Percentiles rank a stretch among this genome's conserved stretches.
phyloP scores from a whole-genome alignment of 2,113 vertebrate genomes.

The Melanerpes aurifrons region DNA sequence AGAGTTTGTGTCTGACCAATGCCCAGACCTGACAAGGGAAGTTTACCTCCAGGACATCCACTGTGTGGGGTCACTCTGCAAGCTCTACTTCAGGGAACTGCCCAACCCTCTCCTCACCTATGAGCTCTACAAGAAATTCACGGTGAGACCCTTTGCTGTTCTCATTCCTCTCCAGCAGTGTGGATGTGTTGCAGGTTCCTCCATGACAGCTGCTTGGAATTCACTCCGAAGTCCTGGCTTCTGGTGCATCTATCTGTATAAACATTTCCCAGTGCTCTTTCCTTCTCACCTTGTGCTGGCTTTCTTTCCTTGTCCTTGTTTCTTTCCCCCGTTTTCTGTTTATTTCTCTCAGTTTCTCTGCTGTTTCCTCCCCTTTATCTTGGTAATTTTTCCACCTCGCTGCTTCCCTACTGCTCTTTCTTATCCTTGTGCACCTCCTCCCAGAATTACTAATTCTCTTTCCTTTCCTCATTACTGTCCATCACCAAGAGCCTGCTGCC shows the following conservation, averaged over 20 bases:
- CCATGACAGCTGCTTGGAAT: not conserved
- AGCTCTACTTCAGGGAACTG: constrained; percentile 97
- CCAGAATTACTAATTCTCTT: not conserved
- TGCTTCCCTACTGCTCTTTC: not conserved
- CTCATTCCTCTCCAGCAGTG: not conserved
- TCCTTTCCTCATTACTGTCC: constrained; percentile 28
- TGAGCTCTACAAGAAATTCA: constrained; percentile 97
- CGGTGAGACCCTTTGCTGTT: constrained; percentile 80
- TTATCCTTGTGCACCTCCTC: not conserved
- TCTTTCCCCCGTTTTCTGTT: not conserved
- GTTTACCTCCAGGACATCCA: constrained; percentile 99
- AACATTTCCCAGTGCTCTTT: constrained; percentile 13
- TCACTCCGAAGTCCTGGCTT: not conserved
- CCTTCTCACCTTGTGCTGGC: not conserved
- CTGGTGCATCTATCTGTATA: not conserved
- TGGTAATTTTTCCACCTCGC: not conserved
- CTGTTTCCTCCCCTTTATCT: not conserved
- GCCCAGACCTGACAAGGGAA: constrained; percentile 95
- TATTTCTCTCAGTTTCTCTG: constrained; percentile 25
- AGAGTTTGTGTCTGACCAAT: constrained; percentile 94
- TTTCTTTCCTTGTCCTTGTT: not conserved
- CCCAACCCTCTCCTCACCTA: constrained; percentile 98
- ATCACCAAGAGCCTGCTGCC: not conserved
- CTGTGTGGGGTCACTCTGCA: constrained; percentile 98
- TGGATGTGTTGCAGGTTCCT: not conserved